Evolutionary conservation across 2,113 vertebrate genomes (phyloP).

Genomic region (Pachyramphus minor): DNA sequence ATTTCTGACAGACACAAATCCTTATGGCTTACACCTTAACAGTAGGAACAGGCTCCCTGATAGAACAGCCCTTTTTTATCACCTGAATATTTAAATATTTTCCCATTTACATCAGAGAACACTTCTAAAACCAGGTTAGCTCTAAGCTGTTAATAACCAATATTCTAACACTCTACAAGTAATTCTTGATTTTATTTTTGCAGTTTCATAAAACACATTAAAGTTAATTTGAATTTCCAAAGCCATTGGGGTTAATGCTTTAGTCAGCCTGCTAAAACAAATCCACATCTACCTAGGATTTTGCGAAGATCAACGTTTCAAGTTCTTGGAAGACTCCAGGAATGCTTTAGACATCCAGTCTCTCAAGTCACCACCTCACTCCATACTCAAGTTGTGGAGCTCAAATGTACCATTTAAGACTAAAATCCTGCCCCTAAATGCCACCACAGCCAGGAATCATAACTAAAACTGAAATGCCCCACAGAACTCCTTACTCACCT

Average conservation of each 20-base stretch:
- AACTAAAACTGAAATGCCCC: background rate
- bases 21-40: background rate
- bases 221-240: conserved; percentile 1
- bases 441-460: background rate
- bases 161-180: background rate
- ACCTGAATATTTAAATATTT: background rate
- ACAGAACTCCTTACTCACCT: rapidly evolving
- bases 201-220: background rate
- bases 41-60: background rate
- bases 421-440: background rate
- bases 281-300: background rate
- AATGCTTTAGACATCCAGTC: background rate
- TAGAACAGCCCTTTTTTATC: background rate
- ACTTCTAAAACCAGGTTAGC: background rate
- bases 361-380: background rate
- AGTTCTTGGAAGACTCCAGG: background rate
- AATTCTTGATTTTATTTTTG: background rate
- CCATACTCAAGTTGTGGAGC: background rate
- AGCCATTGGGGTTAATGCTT: background rate
- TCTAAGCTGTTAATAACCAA: background rate
- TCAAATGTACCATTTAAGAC: rapidly evolving
- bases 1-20: background rate
- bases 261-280: background rate
- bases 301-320: background rate
- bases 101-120: background rate